Evolutionary conservation across 2,113 vertebrate genomes (phyloP), one percentile per base, ranked within the genome.

Genomic region (Acanthochromis polyacanthus): DNA sequence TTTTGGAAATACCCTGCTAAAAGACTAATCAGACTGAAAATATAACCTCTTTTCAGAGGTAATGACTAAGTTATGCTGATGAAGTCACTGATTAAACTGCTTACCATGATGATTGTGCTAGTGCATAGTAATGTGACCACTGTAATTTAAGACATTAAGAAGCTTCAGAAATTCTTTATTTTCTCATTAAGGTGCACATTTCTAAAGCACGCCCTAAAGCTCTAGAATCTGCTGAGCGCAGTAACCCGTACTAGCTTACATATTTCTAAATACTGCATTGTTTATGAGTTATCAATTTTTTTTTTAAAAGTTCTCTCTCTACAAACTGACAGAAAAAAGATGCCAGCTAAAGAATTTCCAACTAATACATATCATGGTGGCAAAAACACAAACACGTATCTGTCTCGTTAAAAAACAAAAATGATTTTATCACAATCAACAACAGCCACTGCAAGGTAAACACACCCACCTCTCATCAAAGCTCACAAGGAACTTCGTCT

Each of bases 141-240:
- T 5, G 3, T 19, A 28, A 28, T 51, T 43, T 40, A 30, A 59
- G 65, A 66, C n/a, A 66, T 8, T 53, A 19, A 57, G 20, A 23
- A 36, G 50, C 38, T 64, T 75, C 4, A 46, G n/a, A n/a, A 75
- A 60, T 30, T 36, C n/a, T 25, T 4, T 25, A 48, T 63, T 45
- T 53, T 4, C 8, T 45, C 16, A 25, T 10, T 55, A 5, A 14
- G 55, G 17, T 10, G 10, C 17, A 28, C 20, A 12, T 48, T 57
- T 56, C 38, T 19, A 17, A 16, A 14, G 14, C 2, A 20, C 16
- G 15, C 17, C 16, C 4, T 5, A 20, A 30, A 45, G 52, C 16
- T 67, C 17, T 17, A 12, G 11, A 16, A 64, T 19, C 3, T 51
- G 19, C 17, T 51, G 48, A 20, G n/a, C 10, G 16, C 4, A n/a